These are phyloP conservation scores for Dryadula phaetusa DNA, from an alignment of 2,888 invertebrate species.

Conservation along the genomic window DNA sequence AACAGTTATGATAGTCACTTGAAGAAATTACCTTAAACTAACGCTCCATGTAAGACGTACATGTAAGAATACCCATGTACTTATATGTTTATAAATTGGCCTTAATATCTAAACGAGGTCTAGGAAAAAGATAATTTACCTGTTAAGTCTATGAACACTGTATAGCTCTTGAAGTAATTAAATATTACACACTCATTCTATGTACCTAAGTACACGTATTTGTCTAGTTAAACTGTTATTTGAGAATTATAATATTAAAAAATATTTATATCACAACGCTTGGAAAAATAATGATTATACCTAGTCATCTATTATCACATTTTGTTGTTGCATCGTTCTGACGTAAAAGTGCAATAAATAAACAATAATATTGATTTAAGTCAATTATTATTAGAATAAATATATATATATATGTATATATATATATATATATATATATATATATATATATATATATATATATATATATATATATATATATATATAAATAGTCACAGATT, in stretches of 20 bases:
- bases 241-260: not conserved
- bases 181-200: not conserved
- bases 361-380: not conserved
- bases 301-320: not conserved
- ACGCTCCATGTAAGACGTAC: no score
- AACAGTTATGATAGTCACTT: not conserved
- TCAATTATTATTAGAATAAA: not conserved
- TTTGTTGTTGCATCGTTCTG: not conserved
- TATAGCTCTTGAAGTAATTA: not conserved
- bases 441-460: no score
- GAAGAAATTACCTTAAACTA: not conserved
- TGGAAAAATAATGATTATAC: no score
- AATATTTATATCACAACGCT: not conserved
- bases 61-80: no score
- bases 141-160: not conserved
- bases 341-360: slow-evolving; percentile 8
- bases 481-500: no score
- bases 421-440: no score
- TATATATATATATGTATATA: no score
- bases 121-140: slow-evolving; percentile 21
- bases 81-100: slow-evolving; percentile 10
- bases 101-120: slow-evolving; percentile 14
- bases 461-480: no score
- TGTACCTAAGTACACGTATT: not conserved
- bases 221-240: not conserved